A percentile compares a stretch with the other conserved stretches of the same genome.
Evolutionary conservation across 2,888 invertebrate genomes (phyloP).

Genomic region (Romanomermis culicivorax): DNA sequence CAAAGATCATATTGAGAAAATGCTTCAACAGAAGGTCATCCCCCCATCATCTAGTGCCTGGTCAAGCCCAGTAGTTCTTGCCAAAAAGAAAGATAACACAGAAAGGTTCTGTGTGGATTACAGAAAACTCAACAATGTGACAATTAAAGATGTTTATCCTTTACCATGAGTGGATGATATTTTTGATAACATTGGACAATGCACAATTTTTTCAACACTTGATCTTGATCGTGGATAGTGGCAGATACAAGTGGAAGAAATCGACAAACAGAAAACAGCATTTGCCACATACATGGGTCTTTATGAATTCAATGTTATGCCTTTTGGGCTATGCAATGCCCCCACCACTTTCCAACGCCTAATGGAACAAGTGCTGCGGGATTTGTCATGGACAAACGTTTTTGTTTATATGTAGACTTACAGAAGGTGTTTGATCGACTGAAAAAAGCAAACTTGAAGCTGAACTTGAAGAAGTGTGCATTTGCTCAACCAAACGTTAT

Average conservation of each 20-base stretch:
- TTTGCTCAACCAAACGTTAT: not conserved
- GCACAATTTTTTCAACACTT: not conserved
- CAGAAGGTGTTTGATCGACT: not conserved
- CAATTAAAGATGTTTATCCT: conserved; percentile 12
- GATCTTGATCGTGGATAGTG: not conserved
- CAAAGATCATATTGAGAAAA: not conserved
- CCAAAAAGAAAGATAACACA: conserved; percentile 22
- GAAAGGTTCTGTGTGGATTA: conserved; percentile 17
- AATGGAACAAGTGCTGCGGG: not conserved
- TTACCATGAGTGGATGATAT: conserved; percentile 12
- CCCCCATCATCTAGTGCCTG: conserved; percentile 22
- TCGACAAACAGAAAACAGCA: not conserved
- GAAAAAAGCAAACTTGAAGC: not conserved
- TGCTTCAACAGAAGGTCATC: conserved; percentile 7
- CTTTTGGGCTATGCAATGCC: conserved; percentile 1
- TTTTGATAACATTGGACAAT: not conserved
- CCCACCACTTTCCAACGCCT: not conserved
- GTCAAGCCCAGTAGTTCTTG: conserved; percentile 24
- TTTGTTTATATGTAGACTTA: not conserved
- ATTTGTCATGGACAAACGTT: conserved; percentile 11
- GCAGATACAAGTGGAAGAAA: not conserved
- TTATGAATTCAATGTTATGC: not conserved
- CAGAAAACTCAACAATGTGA: conserved; percentile 14
- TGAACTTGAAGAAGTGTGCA: not conserved
- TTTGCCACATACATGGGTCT: not conserved